Base-by-base conservation (phyloP, 2,888 invertebrate species). In the Macaria liturata region DNA sequence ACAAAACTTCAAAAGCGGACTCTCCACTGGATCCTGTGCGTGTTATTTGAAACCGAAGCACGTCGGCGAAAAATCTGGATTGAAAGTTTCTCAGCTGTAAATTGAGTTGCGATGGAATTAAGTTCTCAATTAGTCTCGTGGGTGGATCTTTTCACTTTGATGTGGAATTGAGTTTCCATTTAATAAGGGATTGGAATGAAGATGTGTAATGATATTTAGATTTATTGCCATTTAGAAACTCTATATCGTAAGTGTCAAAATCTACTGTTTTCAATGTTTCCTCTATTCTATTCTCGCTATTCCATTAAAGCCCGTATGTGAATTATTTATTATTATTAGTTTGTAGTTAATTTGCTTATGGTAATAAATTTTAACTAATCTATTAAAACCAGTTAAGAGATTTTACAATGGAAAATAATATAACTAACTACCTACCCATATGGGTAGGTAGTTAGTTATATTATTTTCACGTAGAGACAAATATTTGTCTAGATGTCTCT, bases 101-200 rank as follows among this genome's bases (percentile, higher is more conserved):
- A 78, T 77, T 73, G 68, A 77, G 70, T 78, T 68, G 64, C 70
- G 56, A 62, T 69, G 65, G 67, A 71, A 72, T 75, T 65, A 6
- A 34, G 68, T n/a, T n/a, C 72, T 70, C 67, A 75, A 81, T 81
- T 77, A 78, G 70, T 66, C 63, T 62, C 49, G 64, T 60, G 64
- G 59, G 63, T 68, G 59, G 65, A 65, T 71, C 65, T 62, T 66
- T 69, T 46, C 54, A 64, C 53, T 64, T 63, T 64, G 59, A 61
- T 50, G 46, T 59, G 54, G 60, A 57, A 43, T 59, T 49, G 43
- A 48, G 49, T 64, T 62, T 57, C 54, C 32, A 30, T 5, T 44
- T 53, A 50, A 32, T 32, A 63, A 50, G 37, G 48, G 47, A 57
- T 56, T 56, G 6, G 37, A 42, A 56, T 55, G 46, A 48, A 39